phyloP scores from a whole-genome alignment of 2,888 invertebrate species.

The Morpho deidamia region DNA sequence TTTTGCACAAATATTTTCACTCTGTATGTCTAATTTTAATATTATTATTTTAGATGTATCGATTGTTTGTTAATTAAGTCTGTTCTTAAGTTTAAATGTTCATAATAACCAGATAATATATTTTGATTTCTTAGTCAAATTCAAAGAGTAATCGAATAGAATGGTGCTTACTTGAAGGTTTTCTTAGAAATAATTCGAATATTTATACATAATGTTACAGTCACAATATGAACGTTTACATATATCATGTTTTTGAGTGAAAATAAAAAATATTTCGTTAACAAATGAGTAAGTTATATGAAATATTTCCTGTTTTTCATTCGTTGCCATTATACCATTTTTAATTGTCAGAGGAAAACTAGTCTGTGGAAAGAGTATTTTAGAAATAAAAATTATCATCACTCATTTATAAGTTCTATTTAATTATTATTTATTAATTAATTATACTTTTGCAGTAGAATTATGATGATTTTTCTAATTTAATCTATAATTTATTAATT shows the following conservation, averaged over 20 bases:
- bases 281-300: constrained; percentile 45
- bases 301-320: constrained; percentile 32
- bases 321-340: constrained; percentile 39
- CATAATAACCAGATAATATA: constrained; percentile 57
- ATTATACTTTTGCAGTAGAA: constrained; percentile 48
- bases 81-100: constrained; percentile 59
- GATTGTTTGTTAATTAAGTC: constrained; percentile 53
- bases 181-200: constrained; percentile 60
- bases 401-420: constrained; percentile 28
- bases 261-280: constrained; percentile 39
- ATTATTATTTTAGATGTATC: constrained; percentile 46
- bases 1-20: constrained; percentile 71
- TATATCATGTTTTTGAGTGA: constrained; percentile 22
- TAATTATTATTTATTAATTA: constrained; percentile 55
- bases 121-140: constrained; percentile 66
- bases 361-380: constrained; percentile 37
- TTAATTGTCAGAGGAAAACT: constrained; percentile 30
- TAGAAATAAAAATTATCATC: constrained; percentile 39
- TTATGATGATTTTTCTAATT: constrained; percentile 45
- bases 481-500: constrained; percentile 75
- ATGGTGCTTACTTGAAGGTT: constrained; percentile 73
- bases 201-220: constrained; percentile 54
- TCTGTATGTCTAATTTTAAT: constrained; percentile 51
- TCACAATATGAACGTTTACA: constrained; percentile 37
- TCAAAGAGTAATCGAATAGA: constrained; percentile 74